These are phyloP conservation scores for Cephalopterus ornatus DNA, from an alignment of 2,113 vertebrate species.

Conservation along the genomic window DNA sequence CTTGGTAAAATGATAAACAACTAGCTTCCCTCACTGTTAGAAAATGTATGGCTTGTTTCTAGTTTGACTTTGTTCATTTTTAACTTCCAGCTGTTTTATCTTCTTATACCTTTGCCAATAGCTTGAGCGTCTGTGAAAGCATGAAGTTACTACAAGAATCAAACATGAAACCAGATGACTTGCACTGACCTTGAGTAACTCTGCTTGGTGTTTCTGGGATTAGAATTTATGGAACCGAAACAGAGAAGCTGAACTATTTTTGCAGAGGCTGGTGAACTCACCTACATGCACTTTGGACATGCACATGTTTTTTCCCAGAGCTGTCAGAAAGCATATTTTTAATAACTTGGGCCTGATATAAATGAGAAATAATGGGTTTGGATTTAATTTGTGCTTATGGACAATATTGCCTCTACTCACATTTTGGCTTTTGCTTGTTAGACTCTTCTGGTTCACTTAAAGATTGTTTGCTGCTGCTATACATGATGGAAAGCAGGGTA, in stretches of 20 bases:
- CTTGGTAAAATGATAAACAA: neutral
- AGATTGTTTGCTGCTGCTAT: neutral
- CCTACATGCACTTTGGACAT: neutral
- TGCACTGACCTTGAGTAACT: neutral
- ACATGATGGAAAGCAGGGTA: neutral
- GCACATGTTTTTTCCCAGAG: neutral
- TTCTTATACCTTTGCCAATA: neutral
- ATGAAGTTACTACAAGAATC: neutral
- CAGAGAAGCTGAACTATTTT: neutral
- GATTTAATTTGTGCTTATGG: neutral
- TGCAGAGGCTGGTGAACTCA: neutral
- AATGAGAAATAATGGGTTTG: neutral
- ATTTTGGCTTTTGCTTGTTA: neutral
- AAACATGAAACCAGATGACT: neutral
- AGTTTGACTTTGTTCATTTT: neutral
- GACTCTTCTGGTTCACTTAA: neutral
- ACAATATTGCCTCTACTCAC: neutral
- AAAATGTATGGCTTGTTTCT: neutral
- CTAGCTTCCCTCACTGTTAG: neutral
- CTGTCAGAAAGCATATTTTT: neutral
- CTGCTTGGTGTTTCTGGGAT: neutral
- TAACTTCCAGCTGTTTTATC: slow-evolving; percentile 1
- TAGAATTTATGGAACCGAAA: neutral
- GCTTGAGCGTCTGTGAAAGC: neutral
- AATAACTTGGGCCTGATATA: neutral